A percentile compares a stretch with the other conserved stretches of the same genome.
phyloP scores from a whole-genome alignment of 2,797 vertebrate species.

The Thalassophryne amazonica region DNA sequence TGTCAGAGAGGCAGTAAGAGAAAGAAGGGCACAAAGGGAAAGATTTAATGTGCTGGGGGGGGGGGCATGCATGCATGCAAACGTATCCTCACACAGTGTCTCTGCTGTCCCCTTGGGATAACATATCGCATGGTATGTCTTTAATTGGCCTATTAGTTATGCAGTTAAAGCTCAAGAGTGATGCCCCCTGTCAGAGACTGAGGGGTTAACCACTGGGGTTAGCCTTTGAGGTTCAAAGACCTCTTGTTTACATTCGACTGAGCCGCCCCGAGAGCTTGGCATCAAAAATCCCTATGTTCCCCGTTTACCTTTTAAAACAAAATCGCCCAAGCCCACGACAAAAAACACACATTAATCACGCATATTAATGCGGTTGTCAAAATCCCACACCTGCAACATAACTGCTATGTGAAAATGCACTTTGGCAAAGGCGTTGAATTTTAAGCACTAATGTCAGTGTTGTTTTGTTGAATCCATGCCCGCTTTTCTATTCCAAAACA shows the following conservation, averaged over 20 bases:
- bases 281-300: conserved; percentile 13
- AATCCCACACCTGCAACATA: conserved; percentile 10
- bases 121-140: conserved; percentile 64
- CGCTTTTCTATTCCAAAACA: conserved; percentile 53
- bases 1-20: background rate
- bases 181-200: conserved; percentile 63
- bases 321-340: conserved; percentile 39
- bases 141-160: conserved; percentile 76
- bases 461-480: conserved; percentile 59
- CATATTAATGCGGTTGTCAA: conserved; percentile 38
- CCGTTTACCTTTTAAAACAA: conserved; percentile 64
- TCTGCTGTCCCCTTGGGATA: conserved; percentile 50
- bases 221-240: conserved; percentile 72
- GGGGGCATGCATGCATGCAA: background rate
- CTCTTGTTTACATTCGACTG: conserved; percentile 70
- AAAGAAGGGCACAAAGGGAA: conserved; percentile 20
- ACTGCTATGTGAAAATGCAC: conserved; percentile 2
- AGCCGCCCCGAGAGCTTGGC: conserved; percentile 40
- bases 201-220: conserved; percentile 68
- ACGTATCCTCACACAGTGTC: conserved; percentile 5
- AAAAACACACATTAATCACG: conserved; percentile 49
- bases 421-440: conserved; percentile 25
- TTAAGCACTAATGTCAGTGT: conserved; percentile 26
- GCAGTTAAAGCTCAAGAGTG: conserved; percentile 56
- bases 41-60: background rate